Conservation (phyloP, 2,888 invertebrate species). For the Tetanocera ferruginea region DNA sequence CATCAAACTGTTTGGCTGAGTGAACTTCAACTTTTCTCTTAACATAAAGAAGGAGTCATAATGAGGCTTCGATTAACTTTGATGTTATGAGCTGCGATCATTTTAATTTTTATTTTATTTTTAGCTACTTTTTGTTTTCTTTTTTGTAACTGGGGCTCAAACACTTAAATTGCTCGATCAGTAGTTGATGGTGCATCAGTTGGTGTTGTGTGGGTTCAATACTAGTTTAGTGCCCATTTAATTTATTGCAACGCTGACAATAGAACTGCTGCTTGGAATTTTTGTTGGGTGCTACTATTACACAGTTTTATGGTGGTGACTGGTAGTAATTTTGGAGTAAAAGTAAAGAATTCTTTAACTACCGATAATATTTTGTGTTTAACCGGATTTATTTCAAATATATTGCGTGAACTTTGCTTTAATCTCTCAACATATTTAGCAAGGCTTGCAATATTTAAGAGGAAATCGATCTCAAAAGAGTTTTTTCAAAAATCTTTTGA, state of each 20-base stretch:
- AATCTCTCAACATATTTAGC: too few species aligned
- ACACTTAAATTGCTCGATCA: not conserved
- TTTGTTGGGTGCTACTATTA: slow-evolving; percentile 1
- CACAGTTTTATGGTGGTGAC: not conserved
- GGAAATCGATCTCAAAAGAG: too few species aligned
- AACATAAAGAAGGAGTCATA: slow-evolving; percentile 62
- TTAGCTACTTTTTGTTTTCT: slow-evolving; percentile 28
- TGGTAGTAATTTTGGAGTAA: too few species aligned
- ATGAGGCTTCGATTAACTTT: slow-evolving; percentile 48
- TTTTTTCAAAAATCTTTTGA: too few species aligned
- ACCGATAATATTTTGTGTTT: too few species aligned
- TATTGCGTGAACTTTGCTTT: too few species aligned
- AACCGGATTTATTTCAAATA: too few species aligned
- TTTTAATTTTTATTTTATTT: slow-evolving; percentile 44
- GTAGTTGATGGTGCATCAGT: not conserved
- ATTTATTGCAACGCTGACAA: not conserved
- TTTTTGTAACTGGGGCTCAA: not conserved
- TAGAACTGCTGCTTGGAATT: not conserved
- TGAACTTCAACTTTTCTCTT: not conserved
- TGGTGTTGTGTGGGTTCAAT: not conserved
- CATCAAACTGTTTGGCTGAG: not conserved
- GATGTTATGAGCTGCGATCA: slow-evolving; percentile 57
- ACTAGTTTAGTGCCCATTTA: not conserved
- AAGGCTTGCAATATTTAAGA: too few species aligned
- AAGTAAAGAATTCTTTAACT: too few species aligned